These are phyloP conservation scores for Copsychus sechellarum DNA, from an alignment of 2,113 vertebrate species.

Conservation along the genomic window DNA sequence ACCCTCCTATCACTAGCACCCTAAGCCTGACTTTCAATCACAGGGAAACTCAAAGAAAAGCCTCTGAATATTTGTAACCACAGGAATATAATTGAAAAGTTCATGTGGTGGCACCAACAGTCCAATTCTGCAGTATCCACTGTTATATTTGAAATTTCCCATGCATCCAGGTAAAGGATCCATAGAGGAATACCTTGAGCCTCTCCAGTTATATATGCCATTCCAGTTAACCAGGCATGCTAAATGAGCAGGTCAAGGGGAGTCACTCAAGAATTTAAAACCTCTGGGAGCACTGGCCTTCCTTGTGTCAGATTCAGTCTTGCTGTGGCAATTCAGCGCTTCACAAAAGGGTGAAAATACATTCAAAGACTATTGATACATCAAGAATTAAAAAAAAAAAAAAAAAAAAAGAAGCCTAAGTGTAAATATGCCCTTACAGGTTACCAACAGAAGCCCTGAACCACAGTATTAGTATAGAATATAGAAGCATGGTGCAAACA, in stretches of 20 bases:
- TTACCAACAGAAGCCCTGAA: not conserved
- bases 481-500: not conserved
- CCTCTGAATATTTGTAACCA: not conserved
- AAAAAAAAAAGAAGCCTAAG: not conserved
- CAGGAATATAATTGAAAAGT: not conserved
- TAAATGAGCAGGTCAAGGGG: not conserved
- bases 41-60: not conserved
- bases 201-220: not conserved
- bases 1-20: not conserved
- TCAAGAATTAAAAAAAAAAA: not conserved
- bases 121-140: not conserved
- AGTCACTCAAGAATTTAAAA: not conserved
- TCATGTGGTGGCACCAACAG: not conserved
- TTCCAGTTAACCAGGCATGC: not conserved
- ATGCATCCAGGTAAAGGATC: not conserved
- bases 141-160: not conserved
- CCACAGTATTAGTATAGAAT: not conserved
- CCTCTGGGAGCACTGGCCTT: not conserved
- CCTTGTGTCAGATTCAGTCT: not conserved
- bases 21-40: not conserved
- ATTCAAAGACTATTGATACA: not conserved
- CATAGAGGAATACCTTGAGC: not conserved
- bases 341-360: not conserved
- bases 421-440: not conserved
- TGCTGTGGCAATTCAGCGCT: not conserved